Percentiles rank a stretch among this genome's conserved stretches.
Evolutionary conservation across 2,113 vertebrate genomes (phyloP).

Genomic region (Rattus rattus): DNA sequence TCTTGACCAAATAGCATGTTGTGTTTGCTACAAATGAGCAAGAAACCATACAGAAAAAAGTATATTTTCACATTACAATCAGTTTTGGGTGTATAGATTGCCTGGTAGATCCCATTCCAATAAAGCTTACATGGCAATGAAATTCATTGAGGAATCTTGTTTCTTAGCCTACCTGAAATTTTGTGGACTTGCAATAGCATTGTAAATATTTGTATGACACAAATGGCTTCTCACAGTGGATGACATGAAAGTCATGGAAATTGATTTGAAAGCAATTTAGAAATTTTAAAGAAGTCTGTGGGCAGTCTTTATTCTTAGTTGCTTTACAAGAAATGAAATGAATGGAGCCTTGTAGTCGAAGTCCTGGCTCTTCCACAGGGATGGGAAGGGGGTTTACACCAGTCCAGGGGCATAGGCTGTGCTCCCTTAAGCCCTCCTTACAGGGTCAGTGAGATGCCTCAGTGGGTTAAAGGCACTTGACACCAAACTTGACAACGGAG

Average conservation of each 20-base stretch:
- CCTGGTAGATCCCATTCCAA: not conserved
- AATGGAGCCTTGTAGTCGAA: not conserved
- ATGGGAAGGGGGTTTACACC: rapidly evolving
- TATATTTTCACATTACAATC: not conserved
- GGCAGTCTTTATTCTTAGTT: not conserved
- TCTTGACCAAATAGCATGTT: not conserved
- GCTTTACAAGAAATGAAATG: not conserved
- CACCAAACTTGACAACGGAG: not conserved
- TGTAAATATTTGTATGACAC: not conserved
- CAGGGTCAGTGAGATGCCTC: not conserved
- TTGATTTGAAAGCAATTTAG: not conserved
- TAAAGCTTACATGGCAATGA: not conserved
- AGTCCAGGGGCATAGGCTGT: too few relatives aligned
- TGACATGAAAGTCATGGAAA: too few relatives aligned
- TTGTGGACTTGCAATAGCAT: not conserved
- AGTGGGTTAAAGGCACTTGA: not conserved
- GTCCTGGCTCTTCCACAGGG: not conserved
- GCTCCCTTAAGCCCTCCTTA: not conserved
- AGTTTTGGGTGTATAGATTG: not conserved
- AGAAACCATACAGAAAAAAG: not conserved
- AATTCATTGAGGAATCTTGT: not conserved
- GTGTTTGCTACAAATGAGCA: not conserved
- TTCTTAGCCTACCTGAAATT: not conserved
- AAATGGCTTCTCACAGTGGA: not conserved
- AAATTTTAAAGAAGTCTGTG: not conserved